Conservation (phyloP, 92 coral and sea anemone species). For the Metridium senile region DNA sequence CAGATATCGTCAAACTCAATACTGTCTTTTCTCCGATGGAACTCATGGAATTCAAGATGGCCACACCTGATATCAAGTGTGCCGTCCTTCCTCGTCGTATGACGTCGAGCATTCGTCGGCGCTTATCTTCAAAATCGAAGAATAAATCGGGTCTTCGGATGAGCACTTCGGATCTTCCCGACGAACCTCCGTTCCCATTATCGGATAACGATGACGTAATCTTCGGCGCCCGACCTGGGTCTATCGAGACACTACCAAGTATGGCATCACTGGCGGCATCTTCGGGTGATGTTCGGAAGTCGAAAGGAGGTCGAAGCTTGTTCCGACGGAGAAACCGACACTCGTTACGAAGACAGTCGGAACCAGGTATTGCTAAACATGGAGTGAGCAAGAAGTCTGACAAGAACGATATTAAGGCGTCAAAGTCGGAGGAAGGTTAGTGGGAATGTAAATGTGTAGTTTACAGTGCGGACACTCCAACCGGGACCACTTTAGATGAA, state of each 20-base stretch:
- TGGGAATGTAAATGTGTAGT: neutral
- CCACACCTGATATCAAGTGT: slow-evolving; percentile 29
- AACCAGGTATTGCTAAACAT: slow-evolving; percentile 59
- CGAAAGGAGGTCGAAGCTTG: slow-evolving; percentile 60
- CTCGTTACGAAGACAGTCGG: slow-evolving; percentile 78
- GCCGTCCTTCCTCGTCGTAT: slow-evolving; percentile 52
- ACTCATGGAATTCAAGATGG: slow-evolving; percentile 17
- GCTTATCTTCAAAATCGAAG: slow-evolving; percentile 59
- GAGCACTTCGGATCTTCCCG: slow-evolving; percentile 82
- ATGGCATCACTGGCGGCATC: slow-evolving; percentile 32
- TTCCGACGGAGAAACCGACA: slow-evolving; percentile 65
- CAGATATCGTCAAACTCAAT: slow-evolving; percentile 43
- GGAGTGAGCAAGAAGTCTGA: slow-evolving; percentile 35
- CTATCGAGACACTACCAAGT: slow-evolving; percentile 28
- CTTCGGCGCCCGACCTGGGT: slow-evolving; percentile 26
- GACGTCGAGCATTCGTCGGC: slow-evolving; percentile 67
- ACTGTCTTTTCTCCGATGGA: slow-evolving; percentile 43
- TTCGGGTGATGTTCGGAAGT: slow-evolving; percentile 59
- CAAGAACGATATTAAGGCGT: slow-evolving; percentile 31
- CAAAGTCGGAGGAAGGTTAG: slow-evolving; percentile 68
- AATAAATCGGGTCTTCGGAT: slow-evolving; percentile 60
- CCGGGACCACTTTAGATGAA: too few relatives aligned
- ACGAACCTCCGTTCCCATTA: slow-evolving; percentile 46
- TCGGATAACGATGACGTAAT: slow-evolving; percentile 30
- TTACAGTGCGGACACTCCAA: too few relatives aligned